phyloP scores from a whole-genome alignment of 2,888 invertebrate species.

The Caenorhabditis sp. region DNA sequence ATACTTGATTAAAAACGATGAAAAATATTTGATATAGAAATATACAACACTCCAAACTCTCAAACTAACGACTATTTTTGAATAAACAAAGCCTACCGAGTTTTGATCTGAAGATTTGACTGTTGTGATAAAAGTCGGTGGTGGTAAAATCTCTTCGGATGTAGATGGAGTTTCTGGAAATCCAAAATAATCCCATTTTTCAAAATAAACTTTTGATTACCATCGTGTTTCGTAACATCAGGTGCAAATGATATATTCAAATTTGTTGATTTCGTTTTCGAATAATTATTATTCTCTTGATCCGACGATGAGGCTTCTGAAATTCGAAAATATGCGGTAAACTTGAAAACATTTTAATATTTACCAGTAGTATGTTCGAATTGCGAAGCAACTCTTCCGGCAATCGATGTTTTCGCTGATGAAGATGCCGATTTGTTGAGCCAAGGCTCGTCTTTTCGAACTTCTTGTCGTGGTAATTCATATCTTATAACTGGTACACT shows the following conservation, averaged over 20 bases:
- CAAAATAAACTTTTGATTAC: no score
- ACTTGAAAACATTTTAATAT: not conserved
- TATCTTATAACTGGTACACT: slow-evolving; percentile 42
- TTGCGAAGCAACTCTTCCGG: not conserved
- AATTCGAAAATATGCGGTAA: not conserved
- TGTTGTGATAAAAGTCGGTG: slow-evolving; percentile 13
- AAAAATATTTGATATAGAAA: not conserved
- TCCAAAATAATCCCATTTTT: no score
- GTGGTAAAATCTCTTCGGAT: not conserved
- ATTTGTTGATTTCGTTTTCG: slow-evolving; percentile 24
- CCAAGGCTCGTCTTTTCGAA: slow-evolving; percentile 50
- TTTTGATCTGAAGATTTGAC: slow-evolving; percentile 22
- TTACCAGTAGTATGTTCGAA: not conserved
- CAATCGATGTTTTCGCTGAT: not conserved
- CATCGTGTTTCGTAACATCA: not conserved
- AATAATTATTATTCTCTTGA: slow-evolving; percentile 11
- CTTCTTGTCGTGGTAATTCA: slow-evolving; percentile 53
- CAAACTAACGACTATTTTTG: not conserved
- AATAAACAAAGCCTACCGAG: slow-evolving; percentile 11
- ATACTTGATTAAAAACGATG: no score
- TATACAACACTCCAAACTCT: not conserved
- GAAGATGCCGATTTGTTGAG: slow-evolving; percentile 12
- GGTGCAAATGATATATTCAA: slow-evolving; percentile 20
- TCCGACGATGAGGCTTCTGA: not conserved
- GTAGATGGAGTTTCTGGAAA: slow-evolving; percentile 5